A percentile compares a stretch with the other conserved stretches of the same genome.
These are phyloP conservation scores for Chaitophorus viminalis DNA, from an alignment of 2,888 invertebrate species.

Conservation along the genomic window DNA sequence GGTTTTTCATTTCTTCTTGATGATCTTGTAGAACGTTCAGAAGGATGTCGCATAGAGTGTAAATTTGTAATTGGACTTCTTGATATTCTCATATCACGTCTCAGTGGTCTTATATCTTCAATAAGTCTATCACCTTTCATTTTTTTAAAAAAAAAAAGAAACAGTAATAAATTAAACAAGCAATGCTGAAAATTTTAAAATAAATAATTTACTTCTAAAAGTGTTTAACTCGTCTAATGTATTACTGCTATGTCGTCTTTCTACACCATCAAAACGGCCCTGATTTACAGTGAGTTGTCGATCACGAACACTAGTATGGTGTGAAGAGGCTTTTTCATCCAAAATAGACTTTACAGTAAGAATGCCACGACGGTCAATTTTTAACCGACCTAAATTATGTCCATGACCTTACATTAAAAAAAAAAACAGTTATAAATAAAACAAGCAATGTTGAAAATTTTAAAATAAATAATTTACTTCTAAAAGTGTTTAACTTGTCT, in stretches of 20 bases:
- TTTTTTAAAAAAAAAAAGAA: too few species aligned
- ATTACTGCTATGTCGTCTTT: conserved; percentile 48
- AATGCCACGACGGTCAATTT: conserved; percentile 58
- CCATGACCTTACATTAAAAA: conserved; percentile 19
- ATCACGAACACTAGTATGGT: conserved; percentile 8
- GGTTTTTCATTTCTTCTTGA: conserved; percentile 50
- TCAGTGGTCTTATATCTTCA: conserved; percentile 42
- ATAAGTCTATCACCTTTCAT: conserved; percentile 54
- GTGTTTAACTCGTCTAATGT: conserved; percentile 48
- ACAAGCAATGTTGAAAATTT: neutral
- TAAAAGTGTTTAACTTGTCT: conserved; percentile 49
- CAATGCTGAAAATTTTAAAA: neutral
- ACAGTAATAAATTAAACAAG: neutral
- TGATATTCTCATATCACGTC: conserved; percentile 28
- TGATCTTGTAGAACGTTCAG: conserved; percentile 20
- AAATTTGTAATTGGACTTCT: conserved; percentile 27
- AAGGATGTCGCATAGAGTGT: conserved; percentile 22
- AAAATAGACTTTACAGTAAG: conserved; percentile 59
- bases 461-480: conserved; percentile 31
- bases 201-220: conserved; percentile 47
- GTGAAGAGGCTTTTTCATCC: conserved; percentile 15
- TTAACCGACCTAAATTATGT: conserved; percentile 47
- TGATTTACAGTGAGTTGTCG: conserved; percentile 10
- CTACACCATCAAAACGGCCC: neutral
- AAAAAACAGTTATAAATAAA: neutral